Evolutionary conservation across 2,113 vertebrate species (phyloP), one percentile per base, ranked within the genome.

Genomic region (Eurypyga helias): DNA sequence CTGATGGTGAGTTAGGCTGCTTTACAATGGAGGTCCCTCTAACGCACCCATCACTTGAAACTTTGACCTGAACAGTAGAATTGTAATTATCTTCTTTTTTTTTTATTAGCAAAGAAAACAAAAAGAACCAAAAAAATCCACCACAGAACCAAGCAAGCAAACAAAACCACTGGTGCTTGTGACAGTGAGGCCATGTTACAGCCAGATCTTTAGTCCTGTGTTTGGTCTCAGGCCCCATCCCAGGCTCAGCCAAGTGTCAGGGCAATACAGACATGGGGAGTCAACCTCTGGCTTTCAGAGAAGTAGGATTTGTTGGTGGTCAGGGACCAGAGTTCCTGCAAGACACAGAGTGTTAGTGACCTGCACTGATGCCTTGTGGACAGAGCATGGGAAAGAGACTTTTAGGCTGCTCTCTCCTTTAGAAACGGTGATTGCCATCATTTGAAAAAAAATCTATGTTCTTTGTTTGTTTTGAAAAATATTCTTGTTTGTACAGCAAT

Each of bases 221-320:
- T 52, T 58, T 71, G 21, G 5, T 72, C 17, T 78, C 58, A 43
- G 52, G 24, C 17, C 13, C 9, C 26, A 41, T 34, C 10, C 36
- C 9, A 52, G 13, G n/a, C 18, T 64, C 29, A 52, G 20, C 5
- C 18, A 58, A 48, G 18, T 20, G 52, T 4, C 0, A 1, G 2
- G 29, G 38, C 19, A 60, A 36, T 54, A 48, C 34, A 66, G 19
- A 28, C 33, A 24, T 0, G 25, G 18, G 13, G 90, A 62, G 6
- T 11, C 26, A 51, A 38, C 2, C 3, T 67, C 24, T 92, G 65
- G 9, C 23, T 43, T 72, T 81, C 20, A 72, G 41, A 60, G 33
- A 93, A 72, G 34, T 0, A 13, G 9, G 12, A 60, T 79, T 82
- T 82, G 3, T 14, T 71, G 48, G 5, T 0, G 0, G 10, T 26